Evolutionary conservation across 2,797 vertebrate genomes (phyloP), one percentile per base, ranked within the genome.

Genomic region (Novumbra hubbsi): DNA sequence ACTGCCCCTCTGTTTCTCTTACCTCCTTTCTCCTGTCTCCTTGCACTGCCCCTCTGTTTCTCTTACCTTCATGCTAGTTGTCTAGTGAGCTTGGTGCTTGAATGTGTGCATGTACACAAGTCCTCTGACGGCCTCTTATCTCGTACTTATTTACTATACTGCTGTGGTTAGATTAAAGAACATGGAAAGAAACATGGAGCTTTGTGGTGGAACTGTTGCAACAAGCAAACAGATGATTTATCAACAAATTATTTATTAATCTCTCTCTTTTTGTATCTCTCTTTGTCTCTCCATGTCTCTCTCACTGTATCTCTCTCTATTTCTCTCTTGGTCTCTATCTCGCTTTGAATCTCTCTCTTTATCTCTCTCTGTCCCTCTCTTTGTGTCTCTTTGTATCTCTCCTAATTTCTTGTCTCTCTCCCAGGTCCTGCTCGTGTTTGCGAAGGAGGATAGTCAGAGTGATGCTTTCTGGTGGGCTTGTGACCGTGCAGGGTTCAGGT

Each of bases 391-490:
- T 30, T 17, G 1, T 32, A 28, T 19, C 30, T 32, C 64, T 19
- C 28, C 15, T 12, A 4, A n/a, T n/a, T 60, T 21, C 24, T 24
- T 63, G 2, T 30, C 60, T 63, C 21, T 63, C 1, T 85, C 85
- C 69, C 92, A 99, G 97, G 96, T 98, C 88, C 91, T 99, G 90
- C 91, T 99, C 82, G 93, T 98, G 76, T 99, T 99, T 77, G 95
- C 95, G 41, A 97, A 97, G 86, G 97, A 98, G 91, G 97, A 99
- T 84, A 94, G 91, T 81, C 97, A 99, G 81, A 98, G 96, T 11
- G 96, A 98, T 78, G 96, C 95, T 3, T 96, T 99, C 89, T 97
- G 96, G 96, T 97, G 96, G 96, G 96, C 97, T 78, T 98, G 97
- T 75, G 96, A 98, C 84, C 94, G 94, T 65, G 96, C 97, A 0